These are phyloP conservation scores for Melierax canorus DNA, from an alignment of 2,113 vertebrate genomes.

Conservation along the genomic window DNA sequence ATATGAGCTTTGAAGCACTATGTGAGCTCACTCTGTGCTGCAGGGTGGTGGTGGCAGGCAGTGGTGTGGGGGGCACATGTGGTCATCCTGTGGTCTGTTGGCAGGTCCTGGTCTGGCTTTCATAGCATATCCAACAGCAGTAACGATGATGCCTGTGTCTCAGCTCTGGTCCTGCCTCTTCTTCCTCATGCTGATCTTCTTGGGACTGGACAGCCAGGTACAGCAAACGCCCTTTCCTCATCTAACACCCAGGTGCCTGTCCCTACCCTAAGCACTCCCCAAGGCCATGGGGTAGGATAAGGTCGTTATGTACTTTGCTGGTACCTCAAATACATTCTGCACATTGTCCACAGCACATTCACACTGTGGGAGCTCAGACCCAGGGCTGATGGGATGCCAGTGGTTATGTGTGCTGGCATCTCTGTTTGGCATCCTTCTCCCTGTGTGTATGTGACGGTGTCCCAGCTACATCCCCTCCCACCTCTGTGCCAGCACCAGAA, in stretches of 20 bases:
- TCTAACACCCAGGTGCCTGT: neutral
- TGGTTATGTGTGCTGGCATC: neutral
- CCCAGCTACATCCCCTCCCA: neutral
- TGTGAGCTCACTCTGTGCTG: neutral
- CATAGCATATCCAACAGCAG: conserved; percentile 82
- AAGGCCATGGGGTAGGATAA: neutral
- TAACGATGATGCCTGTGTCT: conserved; percentile 84
- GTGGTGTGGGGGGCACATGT: neutral
- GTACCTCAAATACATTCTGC: neutral
- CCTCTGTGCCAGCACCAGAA: neutral
- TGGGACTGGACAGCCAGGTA: conserved; percentile 91
- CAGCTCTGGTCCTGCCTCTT: conserved; percentile 91
- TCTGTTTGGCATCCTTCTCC: neutral
- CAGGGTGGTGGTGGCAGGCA: neutral
- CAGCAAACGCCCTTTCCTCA: neutral
- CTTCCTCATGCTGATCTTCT: conserved; percentile 90
- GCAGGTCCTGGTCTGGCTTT: conserved; percentile 88
- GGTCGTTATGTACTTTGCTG: neutral
- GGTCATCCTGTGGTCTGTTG: neutral
- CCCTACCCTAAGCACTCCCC: neutral
- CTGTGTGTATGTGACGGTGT: neutral
- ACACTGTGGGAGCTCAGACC: neutral
- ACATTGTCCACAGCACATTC: neutral
- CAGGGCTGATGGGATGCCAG: neutral
- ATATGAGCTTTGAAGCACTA: neutral